These are phyloP conservation scores for Lepidochitona cinerea DNA, from an alignment of 2,888 invertebrate genomes.

Conservation along the genomic window DNA sequence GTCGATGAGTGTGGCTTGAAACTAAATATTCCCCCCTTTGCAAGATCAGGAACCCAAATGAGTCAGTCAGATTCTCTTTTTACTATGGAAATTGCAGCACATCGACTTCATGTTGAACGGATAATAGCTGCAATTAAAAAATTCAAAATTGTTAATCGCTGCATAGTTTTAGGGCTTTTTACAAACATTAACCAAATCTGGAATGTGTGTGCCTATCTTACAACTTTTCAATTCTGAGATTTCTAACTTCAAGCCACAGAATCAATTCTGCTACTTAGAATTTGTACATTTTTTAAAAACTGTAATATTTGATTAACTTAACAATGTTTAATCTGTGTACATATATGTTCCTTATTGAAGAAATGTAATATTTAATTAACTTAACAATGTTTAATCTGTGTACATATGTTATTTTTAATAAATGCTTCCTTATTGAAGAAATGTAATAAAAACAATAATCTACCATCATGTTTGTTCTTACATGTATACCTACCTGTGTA, in stretches of 20 bases:
- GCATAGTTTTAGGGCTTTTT: slow-evolving; percentile 11
- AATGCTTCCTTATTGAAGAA: too few species aligned
- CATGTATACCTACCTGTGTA: neutral
- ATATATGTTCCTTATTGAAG: too few species aligned
- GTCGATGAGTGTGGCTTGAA: slow-evolving; percentile 18
- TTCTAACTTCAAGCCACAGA: too few species aligned
- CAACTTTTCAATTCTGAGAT: slow-evolving; percentile 10
- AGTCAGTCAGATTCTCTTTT: slow-evolving; percentile 13
- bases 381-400: neutral
- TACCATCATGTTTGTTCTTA: too few species aligned
- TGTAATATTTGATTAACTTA: too few species aligned
- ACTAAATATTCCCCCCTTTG: slow-evolving; percentile 21
- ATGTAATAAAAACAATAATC: too few species aligned
- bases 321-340: neutral
- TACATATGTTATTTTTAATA: neutral
- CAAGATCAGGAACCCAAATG: slow-evolving; percentile 16
- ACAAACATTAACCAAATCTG: slow-evolving; percentile 21
- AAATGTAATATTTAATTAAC: too few species aligned
- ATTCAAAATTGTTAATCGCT: slow-evolving; percentile 23
- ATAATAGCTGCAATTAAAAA: slow-evolving; percentile 17
- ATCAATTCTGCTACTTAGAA: too few species aligned
- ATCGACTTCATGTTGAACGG: slow-evolving; percentile 26
- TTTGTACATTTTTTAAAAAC: too few species aligned
- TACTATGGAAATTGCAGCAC: slow-evolving; percentile 21
- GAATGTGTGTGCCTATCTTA: slow-evolving; percentile 18